Evolutionary conservation across 2,113 vertebrate species (phyloP).

Genomic region (Salvelinus namaycush): DNA sequence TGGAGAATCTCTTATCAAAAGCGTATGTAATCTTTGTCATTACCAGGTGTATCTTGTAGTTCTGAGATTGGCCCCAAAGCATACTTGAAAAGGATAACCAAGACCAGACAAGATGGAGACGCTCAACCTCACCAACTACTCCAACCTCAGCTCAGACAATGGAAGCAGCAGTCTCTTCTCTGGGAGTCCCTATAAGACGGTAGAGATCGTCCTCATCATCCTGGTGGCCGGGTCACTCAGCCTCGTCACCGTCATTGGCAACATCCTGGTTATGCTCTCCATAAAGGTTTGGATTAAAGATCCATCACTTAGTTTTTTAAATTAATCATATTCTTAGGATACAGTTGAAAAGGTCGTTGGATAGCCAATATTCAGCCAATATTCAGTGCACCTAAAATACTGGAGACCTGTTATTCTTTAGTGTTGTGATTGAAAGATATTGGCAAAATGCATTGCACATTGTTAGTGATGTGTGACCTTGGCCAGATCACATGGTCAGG

Average conservation of each 20-base stretch:
- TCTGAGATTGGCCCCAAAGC: slow-evolving; percentile 33
- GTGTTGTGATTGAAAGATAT: too few species aligned
- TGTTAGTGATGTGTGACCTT: too few species aligned
- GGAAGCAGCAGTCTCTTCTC: slow-evolving; percentile 42
- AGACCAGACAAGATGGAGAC: slow-evolving; percentile 52
- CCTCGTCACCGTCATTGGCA: slow-evolving; percentile 91
- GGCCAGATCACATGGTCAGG: too few species aligned
- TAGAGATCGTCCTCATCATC: slow-evolving; percentile 88
- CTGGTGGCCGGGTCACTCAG: slow-evolving; percentile 90
- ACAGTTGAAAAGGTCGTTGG: not conserved
- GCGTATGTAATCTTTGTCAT: slow-evolving; percentile 10
- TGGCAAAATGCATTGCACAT: too few species aligned
- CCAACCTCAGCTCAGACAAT: slow-evolving; percentile 33
- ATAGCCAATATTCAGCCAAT: not conserved
- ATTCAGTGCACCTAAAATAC: not conserved
- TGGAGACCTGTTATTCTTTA: too few species aligned
- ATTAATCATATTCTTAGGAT: slow-evolving; percentile 16
- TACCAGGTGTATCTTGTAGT: slow-evolving; percentile 30
- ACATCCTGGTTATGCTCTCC: slow-evolving; percentile 97
- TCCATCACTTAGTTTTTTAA: slow-evolving; percentile 14
- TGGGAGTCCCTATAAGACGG: slow-evolving; percentile 80
- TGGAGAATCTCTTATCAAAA: not conserved
- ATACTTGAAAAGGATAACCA: slow-evolving; percentile 23
- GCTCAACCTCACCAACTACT: slow-evolving; percentile 45
- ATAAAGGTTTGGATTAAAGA: slow-evolving; percentile 82